Base-by-base conservation (phyloP, 1,140 invertebrate genomes). In the Caerostris extrusa region DNA sequence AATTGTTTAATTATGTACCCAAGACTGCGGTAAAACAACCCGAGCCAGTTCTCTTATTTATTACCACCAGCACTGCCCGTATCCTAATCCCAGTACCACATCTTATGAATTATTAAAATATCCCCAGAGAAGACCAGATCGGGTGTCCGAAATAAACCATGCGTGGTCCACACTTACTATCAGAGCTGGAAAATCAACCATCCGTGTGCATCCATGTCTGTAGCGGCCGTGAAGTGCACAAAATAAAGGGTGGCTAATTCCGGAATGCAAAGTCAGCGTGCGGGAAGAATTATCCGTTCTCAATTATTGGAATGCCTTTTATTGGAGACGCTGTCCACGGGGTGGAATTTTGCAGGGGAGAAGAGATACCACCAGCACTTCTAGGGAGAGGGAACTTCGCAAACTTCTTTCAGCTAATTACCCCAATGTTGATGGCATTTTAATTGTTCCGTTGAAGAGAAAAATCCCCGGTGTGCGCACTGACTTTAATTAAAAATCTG, bases 361-460 rank as follows among this genome's bases (percentile, higher is more conserved):
- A 69, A n/a, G 19, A 69, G 34, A 50, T 8, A 10, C 8, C 53
- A 1, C 71, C 10, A 14, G 34, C 50, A 77, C 71, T 50, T 77
- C 71, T 8, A 77, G 53, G 53, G 61, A 64, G 61, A 64, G 61
- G 4, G 12, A 64, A 14, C 34, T 34, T 17, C 50, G 7, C 10
- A 55, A 89, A 61, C 53, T 71, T 89, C 64, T 61, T 55, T 87
- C 85, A 53, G 55, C 14, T 89, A 89, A 89, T 89, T 89, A 89
- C 60, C 87, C 19, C 50, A 69, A 69, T 89, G 87, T 71, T 89
- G 87, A 89, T 89, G 87, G 64, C 87, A 89, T 89, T 89, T 89
- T 89, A 89, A 89, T 89, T 89, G 87, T 89, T 89, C 87, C 53
- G 50, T 56, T 69, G 34, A 69, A 53, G 10, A 14, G 58, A 53